Base-by-base conservation (phyloP, 1,140 invertebrate genomes). In the Macrotrachela quadricornifera region DNA sequence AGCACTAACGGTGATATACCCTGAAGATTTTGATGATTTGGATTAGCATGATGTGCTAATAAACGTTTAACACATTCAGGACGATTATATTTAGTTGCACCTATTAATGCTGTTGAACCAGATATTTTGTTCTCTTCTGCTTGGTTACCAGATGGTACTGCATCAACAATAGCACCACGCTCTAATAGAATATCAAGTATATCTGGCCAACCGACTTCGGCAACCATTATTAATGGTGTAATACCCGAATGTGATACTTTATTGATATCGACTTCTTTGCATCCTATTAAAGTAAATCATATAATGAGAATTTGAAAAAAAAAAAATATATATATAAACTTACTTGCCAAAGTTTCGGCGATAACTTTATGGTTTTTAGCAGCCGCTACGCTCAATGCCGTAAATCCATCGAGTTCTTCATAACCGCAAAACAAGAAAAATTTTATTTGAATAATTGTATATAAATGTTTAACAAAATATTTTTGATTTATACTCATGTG, bases 11-110 rank as follows among this genome's bases (percentile, higher is more conserved):
- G 48, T 16, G 54, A 55, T 39, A 55, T 55, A 10, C 54, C 54
- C 12, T n/a, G 18, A 21, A 46, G 48, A 50, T 55, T 55, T 37
- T 55, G 54, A 47, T 55, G 54, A 46, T 55, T 50, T 39, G 54
- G 48, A 46, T 55, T 55, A 9, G 54, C 54, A 13, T 39, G 17
- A 36, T 55, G 41, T 21, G 50, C 39, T 0, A 55, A 37, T 13
- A 55, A 40, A 11, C 50, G 17, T 21, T 50, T 45, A 16, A 55
- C 48, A 11, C 46, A 47, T 45, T 55, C 48, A 16, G 54, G 54
- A 40, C 50, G 48, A 45, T 55, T 51, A 39, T 55, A 55, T 46
- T 55, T 55, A 18, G 54, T 55, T 10, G 54, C 54, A 17, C 54
- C 54, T 17, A 55, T 55, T 21, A 55, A 36, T 17, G 54, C 48